phyloP scores from a whole-genome alignment of 1,140 invertebrate species.

The Apis florea region DNA sequence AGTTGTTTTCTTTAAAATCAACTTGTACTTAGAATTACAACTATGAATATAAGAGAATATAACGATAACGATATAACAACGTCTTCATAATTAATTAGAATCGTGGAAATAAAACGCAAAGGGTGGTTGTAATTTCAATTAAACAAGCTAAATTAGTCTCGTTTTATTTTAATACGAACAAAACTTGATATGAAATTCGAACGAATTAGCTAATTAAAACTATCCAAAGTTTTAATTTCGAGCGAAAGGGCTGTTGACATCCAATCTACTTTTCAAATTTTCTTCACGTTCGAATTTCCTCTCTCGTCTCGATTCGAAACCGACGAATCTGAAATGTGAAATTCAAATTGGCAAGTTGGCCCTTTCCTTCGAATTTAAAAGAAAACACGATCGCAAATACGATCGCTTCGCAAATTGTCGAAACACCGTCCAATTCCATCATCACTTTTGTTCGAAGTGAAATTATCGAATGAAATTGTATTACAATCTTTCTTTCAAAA shows the following conservation, averaged over 20 bases:
- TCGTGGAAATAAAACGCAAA: too few relatives aligned
- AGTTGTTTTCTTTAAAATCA: too few relatives aligned
- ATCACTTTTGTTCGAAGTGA: not conserved
- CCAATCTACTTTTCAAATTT: not conserved
- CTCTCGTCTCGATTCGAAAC: not conserved
- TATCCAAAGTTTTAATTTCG: not conserved
- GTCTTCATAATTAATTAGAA: too few relatives aligned
- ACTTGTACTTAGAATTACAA: too few relatives aligned
- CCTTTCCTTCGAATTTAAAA: not conserved
- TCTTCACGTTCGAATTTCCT: not conserved
- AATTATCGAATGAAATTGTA: too few relatives aligned
- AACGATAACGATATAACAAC: not conserved
- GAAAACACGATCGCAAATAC: not conserved
- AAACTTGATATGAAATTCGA: too few relatives aligned
- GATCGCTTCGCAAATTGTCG: not conserved
- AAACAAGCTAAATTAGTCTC: not conserved
- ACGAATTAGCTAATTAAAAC: not conserved
- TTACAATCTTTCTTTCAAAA: too few relatives aligned
- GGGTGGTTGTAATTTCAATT: not conserved
- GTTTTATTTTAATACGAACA: not conserved
- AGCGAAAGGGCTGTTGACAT: too few relatives aligned
- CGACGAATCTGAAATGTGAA: not conserved
- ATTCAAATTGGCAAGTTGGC: slow-evolving; percentile 1
- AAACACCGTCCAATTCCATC: not conserved
- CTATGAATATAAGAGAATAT: not conserved